Base-by-base conservation (phyloP, 2,797 vertebrate genomes). In the Adrianichthys oophorus region DNA sequence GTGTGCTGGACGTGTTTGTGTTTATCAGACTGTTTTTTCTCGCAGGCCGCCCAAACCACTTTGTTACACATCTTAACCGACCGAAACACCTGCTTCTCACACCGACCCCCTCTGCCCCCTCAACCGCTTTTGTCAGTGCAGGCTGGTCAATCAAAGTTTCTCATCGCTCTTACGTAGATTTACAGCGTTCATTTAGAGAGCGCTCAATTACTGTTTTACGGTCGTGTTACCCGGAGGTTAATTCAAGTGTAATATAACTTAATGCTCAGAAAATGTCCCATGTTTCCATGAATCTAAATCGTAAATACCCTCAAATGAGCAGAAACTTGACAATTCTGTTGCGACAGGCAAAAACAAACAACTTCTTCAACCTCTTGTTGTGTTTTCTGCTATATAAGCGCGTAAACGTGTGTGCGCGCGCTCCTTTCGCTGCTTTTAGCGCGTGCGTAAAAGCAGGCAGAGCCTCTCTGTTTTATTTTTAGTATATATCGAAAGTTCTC, bases 121-220 rank as follows among this genome's bases (percentile, higher is more conserved):
- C 15, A 18, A 32, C 50, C 54, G 56, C 48, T 59, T 74, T 83
- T 83, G 83, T 80, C 72, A 75, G 51, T 54, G 51, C 66, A 52
- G 70, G 44, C 64, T 65, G 76, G 61, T 41, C 72, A 59, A 61
- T 12, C 32, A 49, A 46, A 29, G 10, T 56, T 70, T 44, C 14
- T 29, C 64, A 4, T 48, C 46, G 58, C 52, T 37, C 57, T 71
- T 68, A 63, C 66, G 79, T 67, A 77, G 87, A 91, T 89, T 88
- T 84, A 84, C 75, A 81, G 41, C 82, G 70, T 86, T 90, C 78
- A 84, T 91, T 91, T 88, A 80, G 82, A 87, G 72, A 76, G 69
- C 62, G 70, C 75, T 86, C 90, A 89, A 92, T 89, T 91, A 90
- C 77, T 85, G 82, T 90, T 88, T 89, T 90, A 82, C 73, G 83